Percentiles rank a stretch among this genome's conserved stretches.
Evolutionary conservation across 2,113 vertebrate genomes (phyloP).

Genomic region (Phalacrocorax pelagicus): DNA sequence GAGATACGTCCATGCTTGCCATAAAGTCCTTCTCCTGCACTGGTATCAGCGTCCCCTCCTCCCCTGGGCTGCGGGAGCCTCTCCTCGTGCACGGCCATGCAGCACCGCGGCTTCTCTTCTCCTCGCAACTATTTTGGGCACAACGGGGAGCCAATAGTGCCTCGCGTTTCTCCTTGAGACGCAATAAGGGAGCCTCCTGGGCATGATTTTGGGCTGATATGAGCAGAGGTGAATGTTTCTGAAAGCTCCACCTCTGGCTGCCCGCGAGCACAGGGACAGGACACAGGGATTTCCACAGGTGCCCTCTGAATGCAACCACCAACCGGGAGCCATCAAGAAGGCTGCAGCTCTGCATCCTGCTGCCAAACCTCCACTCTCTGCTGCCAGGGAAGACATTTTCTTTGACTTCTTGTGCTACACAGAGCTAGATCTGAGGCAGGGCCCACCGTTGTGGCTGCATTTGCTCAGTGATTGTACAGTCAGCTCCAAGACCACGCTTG

Average conservation of each 20-base stretch:
- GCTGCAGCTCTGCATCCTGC: neutral
- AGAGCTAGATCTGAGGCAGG: neutral
- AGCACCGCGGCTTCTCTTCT: neutral
- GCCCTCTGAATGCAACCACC: neutral
- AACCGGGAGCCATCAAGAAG: accelerated
- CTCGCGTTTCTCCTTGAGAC: neutral
- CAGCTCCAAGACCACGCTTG: neutral
- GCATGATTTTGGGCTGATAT: neutral
- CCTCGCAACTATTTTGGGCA: neutral
- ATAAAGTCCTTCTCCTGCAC: neutral
- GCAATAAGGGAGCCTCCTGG: accelerated
- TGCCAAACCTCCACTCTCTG: neutral
- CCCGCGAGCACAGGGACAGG: accelerated
- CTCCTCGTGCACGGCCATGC: accelerated
- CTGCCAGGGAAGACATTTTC: neutral
- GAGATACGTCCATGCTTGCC: accelerated
- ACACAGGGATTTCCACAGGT: accelerated
- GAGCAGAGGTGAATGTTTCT: neutral
- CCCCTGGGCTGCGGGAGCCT: neutral
- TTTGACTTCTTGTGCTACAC: accelerated
- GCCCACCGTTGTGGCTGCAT: neutral
- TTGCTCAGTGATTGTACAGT: neutral
- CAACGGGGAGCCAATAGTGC: accelerated
- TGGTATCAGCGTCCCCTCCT: too few species aligned
- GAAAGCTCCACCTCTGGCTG: neutral